Evolutionary conservation across 2,888 invertebrate genomes (phyloP), one percentile per base, ranked within the genome.

Genomic region (Beris chalybata): DNA sequence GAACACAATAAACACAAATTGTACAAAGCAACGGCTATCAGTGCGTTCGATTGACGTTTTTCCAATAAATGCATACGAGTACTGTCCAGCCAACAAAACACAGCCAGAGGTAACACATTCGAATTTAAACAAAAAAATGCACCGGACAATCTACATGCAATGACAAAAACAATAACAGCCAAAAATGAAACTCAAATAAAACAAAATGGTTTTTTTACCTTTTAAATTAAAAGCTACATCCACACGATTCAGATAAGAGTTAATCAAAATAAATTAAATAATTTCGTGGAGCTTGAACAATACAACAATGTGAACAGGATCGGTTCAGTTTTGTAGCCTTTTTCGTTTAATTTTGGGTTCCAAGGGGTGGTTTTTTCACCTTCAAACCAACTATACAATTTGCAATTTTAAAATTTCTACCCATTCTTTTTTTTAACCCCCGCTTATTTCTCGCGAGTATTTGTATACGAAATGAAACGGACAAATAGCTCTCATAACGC

Each of bases 191-290:
- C 12, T 50, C 7, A 48, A 59, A 13, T 38, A 50, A 32, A 44
- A 59, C 38, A 61, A 22, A 52, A 61, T 43, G 22, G 38, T 61
- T 61, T 22, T 38, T 30, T 48, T 30, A 32, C 44, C 64, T 58
- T 63, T 61, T 54, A 68, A 66, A 61, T 66, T 63, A 64, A 68
- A 66, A 45, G 63, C 29, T 44, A 63, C 50, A 56, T 63, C 64
- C 57, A 44, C 52, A 52, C 65, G 50, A 57, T 61, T 57, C 61
- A 64, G 66, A 66, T 54, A 68, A 55, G 65, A 65, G 56, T 67
- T 64, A 67, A 67, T 67, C 64, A 65, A 58, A 58, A 64, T 63
- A 65, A 65, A 65, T 68, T 52, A 66, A 64, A 65, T 58, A 61
- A 65, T 64, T 58, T 57, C 76, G 15, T 43, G 4, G 22, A 38